Conservation (phyloP, 2,113 vertebrate species). For the Nettapus auritus region DNA sequence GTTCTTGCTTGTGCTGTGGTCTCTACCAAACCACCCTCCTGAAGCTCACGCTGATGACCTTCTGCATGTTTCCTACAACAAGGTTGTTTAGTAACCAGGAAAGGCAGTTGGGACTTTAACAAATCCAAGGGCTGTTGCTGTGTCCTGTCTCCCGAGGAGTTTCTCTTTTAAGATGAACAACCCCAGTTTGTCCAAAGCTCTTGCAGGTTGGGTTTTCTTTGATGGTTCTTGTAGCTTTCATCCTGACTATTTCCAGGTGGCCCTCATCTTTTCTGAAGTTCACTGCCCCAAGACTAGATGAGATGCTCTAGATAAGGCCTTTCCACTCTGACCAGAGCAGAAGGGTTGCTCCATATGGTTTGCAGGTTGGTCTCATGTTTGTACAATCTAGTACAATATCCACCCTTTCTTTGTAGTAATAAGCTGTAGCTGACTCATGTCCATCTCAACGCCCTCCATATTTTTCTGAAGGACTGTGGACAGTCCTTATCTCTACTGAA, state of each 20-base stretch:
- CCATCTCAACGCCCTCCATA: neutral
- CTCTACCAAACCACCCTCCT: neutral
- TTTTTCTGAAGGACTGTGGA: neutral
- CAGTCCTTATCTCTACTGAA: constrained; percentile 21
- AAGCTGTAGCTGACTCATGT: neutral
- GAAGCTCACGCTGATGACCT: accelerated
- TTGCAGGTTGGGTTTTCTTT: neutral
- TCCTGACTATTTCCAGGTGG: neutral
- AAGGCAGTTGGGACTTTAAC: neutral
- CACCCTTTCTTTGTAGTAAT: neutral
- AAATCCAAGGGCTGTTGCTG: neutral
- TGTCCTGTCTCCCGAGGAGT: neutral
- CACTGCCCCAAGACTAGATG: neutral
- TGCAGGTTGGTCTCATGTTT: neutral
- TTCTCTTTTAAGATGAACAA: neutral
- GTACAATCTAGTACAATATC: neutral
- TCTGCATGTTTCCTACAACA: neutral
- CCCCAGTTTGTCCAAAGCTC: neutral
- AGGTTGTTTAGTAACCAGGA: neutral
- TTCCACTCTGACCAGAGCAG: neutral
- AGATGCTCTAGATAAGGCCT: neutral
- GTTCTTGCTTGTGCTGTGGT: neutral
- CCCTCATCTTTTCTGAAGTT: neutral
- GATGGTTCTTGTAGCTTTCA: neutral
- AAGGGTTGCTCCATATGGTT: neutral